These are phyloP conservation scores for Plecotus auritus DNA, from an alignment of 2,113 vertebrate species.

Conservation along the genomic window DNA sequence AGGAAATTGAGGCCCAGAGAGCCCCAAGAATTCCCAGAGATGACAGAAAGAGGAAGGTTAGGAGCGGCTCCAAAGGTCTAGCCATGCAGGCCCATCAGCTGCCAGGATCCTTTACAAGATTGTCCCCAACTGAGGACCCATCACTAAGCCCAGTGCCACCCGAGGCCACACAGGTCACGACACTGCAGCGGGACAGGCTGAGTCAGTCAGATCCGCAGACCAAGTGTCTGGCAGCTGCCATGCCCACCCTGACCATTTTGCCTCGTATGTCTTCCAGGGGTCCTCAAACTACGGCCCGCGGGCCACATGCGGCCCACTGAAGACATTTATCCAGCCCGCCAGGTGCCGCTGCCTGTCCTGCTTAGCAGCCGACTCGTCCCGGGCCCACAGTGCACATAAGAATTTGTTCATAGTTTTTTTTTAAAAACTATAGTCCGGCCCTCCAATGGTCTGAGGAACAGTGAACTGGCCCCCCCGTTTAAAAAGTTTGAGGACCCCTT, in stretches of 20 bases:
- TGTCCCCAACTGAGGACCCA: background rate
- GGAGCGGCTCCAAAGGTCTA: background rate
- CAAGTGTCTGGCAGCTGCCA: background rate
- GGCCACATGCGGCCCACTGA: too few relatives aligned
- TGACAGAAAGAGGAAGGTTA: background rate
- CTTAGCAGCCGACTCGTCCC: too few relatives aligned
- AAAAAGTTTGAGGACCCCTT: too few relatives aligned
- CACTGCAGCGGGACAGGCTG: fast-evolving
- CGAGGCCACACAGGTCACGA: background rate
- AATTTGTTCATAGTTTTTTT: too few relatives aligned
- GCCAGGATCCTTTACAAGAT: background rate
- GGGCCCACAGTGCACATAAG: too few relatives aligned
- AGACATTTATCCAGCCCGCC: too few relatives aligned
- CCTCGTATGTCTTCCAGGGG: background rate
- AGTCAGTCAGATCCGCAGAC: background rate
- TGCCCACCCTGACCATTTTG: too few relatives aligned
- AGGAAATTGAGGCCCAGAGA: background rate
- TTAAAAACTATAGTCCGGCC: too few relatives aligned
- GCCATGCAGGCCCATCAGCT: background rate
- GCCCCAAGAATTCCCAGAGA: background rate
- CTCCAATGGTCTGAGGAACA: too few relatives aligned
- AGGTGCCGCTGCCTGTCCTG: too few relatives aligned
- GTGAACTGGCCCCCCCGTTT: too few relatives aligned
- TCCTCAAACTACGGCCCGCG: too few relatives aligned
- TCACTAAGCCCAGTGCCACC: background rate